phyloP scores from a whole-genome alignment of 2,797 vertebrate genomes.

The Oceanodroma leucorhoa region DNA sequence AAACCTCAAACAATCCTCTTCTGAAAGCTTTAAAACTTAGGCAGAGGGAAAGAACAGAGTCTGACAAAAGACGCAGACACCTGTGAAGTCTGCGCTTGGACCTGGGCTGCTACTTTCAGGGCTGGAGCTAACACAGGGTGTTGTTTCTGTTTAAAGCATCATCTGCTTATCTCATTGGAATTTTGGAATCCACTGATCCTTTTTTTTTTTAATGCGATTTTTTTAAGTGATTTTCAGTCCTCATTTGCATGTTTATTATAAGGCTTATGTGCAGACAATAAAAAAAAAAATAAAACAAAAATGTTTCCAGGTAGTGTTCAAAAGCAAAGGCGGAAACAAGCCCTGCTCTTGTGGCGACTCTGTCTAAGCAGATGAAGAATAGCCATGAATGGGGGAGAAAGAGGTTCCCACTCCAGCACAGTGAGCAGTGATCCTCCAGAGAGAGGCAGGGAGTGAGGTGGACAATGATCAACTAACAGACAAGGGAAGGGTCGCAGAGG shows the following conservation, averaged over 20 bases:
- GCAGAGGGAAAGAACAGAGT: background rate
- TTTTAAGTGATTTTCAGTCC: background rate
- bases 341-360: background rate
- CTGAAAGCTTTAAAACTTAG: constrained; percentile 9
- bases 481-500: background rate
- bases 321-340: background rate
- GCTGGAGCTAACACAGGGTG: background rate
- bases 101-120: background rate
- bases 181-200: background rate
- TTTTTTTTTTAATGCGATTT: background rate
- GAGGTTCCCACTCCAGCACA: background rate
- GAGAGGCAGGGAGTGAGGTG: background rate
- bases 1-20: background rate
- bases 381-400: background rate
- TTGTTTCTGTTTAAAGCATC: background rate
- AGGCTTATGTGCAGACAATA: background rate
- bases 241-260: background rate
- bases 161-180: background rate
- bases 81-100: background rate
- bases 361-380: background rate
- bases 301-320: background rate
- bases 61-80: background rate
- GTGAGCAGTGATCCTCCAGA: background rate
- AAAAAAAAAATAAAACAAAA: background rate
- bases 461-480: background rate